Evolutionary conservation across 2,113 vertebrate genomes (phyloP).

Genomic region (Rhinolophus ferrumequinum): DNA sequence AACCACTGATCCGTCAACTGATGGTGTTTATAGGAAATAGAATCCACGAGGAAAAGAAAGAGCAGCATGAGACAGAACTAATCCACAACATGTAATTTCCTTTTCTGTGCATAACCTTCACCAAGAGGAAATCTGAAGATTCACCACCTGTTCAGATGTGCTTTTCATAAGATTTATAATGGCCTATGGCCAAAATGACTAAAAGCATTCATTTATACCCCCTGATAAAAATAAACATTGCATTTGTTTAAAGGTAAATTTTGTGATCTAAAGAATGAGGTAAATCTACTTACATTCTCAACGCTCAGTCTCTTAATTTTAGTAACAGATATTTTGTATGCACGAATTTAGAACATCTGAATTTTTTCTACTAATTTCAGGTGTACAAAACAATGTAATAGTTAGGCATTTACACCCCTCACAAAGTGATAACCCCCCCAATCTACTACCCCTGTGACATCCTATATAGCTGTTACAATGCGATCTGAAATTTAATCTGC

Average conservation of each 20-base stretch:
- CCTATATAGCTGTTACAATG: no score
- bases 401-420: no score
- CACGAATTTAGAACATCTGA: background rate
- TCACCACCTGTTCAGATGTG: slow-evolving; percentile 69
- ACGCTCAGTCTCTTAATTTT: slow-evolving; percentile 44
- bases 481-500: slow-evolving; percentile 17
- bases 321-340: slow-evolving; percentile 9
- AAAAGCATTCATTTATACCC: background rate
- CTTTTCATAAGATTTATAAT: background rate
- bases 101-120: slow-evolving; percentile 50
- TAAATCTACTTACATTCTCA: slow-evolving; percentile 15
- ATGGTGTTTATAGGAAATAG: slow-evolving; percentile 76
- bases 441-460: no score
- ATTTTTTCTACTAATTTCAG: no score
- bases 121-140: slow-evolving; percentile 61
- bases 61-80: slow-evolving; percentile 77
- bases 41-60: slow-evolving; percentile 66
- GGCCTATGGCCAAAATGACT: background rate
- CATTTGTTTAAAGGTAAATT: slow-evolving; percentile 28
- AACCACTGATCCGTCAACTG: slow-evolving; percentile 64
- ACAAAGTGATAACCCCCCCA: no score
- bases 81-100: slow-evolving; percentile 73
- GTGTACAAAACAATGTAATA: no score
- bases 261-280: slow-evolving; percentile 23
- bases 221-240: background rate